Evolutionary conservation across 2,113 vertebrate genomes (phyloP), one percentile per base, ranked within the genome.

Genomic region (Pteronura brasiliensis): DNA sequence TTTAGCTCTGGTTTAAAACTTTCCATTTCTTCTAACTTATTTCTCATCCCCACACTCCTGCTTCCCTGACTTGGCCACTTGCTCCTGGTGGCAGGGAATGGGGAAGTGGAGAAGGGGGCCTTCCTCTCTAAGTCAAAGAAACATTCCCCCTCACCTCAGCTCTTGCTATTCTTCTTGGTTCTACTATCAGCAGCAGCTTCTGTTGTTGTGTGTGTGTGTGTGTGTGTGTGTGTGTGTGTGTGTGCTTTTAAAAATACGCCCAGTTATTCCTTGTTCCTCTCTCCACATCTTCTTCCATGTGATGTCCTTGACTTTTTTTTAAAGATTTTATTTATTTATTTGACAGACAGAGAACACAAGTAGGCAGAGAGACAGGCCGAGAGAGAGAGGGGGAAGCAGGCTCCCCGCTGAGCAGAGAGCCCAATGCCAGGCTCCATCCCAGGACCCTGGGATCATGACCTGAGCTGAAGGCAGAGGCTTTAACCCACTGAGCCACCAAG

Each of bases 41-140:
- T 9, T 86, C 36, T 61, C n/a, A 20, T 52, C 11, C 3, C 10
- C 6, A 12, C 1, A 0, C 18, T 81, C 3, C 57, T 18, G 6
- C 5, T 27, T 31, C 3, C 69, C 1, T 8, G 31, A 9, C 0
- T 21, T 55, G 2, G 10, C 4, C 31, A 36, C 39, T 14, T 55
- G 31, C 21, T 11, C 3, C 31, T 17, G 47, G 5, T 47, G 23
- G 23, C 7, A 10, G 29, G 90, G 87, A 59, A n/a, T 15, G 6
- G 29, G 25, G 69, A 34, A 2, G 21, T 15, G 11, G 13, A 59
- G 4, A 9, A 15, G 3, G 17, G 11, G 10, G 5, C 6, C 20
- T 84, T 67, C 12, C 44, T 52, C 59, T 65, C 27, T 71, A 44
- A 59, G 36, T 55, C 10, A 13, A 44, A 69, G 42, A 31, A 52